Base-by-base conservation (phyloP, 1,140 invertebrate genomes). In the Arctopsyche grandis region DNA sequence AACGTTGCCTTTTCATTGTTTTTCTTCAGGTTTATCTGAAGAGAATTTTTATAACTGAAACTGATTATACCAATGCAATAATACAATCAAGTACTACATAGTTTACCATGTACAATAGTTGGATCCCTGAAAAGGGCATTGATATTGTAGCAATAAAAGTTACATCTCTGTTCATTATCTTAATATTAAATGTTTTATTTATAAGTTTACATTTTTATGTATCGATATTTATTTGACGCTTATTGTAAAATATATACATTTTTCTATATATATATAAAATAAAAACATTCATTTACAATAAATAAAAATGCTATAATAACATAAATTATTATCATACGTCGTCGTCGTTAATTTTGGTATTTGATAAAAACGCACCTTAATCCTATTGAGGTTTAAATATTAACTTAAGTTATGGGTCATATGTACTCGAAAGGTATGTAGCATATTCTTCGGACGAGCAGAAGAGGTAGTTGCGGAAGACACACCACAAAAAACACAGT, bases 391-490 rank as follows among this genome's bases (percentile, higher is more conserved):
- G 3, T 14, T 5, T 52, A 52, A 52, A 56, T 56, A 56, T 5
- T 56, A n/a, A 38, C 7, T 1, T 38, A 38, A 38, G 29, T 26
- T 66, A 66, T 16, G 12, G 12, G 29, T 88, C 83, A 89, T 83
- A 89, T 89, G 83, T 89, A 89, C 81, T 89, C 89, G 79, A 89
- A 89, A 5, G 89, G 89, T 85, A 89, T 89, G 84, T 89, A 86
- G 79, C 87, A 89, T 29, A 88, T 85, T 81, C 89, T 85, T 74
- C 89, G 84, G 71, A 89, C 84, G 70, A 89, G 85, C 82, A 89
- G 79, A 71, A 89, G 85, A 19, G 89, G 89, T 77, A 89, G 83
- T 80, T 89, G 87, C 9, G 89, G 89, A 19, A 89, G 83, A 81
- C 87, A 89, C 16, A 88, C 82, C 52, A 89, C 85, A 69, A 89